Percentiles rank a stretch among this genome's conserved stretches.
Evolutionary conservation across 2,113 vertebrate genomes (phyloP).

Genomic region (Oryzias celebensis): DNA sequence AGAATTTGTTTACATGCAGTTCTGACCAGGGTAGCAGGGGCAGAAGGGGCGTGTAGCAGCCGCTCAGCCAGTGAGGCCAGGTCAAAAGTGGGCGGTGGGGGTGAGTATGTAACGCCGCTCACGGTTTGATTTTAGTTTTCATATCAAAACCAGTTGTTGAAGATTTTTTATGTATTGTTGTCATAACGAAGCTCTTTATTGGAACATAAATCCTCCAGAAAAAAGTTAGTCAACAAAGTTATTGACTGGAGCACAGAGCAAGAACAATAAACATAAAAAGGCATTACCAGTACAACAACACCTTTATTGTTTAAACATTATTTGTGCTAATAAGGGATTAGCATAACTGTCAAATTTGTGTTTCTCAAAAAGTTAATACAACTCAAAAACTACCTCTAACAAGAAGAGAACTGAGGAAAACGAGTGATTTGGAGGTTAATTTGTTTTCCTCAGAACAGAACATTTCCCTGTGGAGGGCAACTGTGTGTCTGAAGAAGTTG

Average conservation of each 20-base stretch:
- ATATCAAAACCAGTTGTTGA: slow-evolving; percentile 57
- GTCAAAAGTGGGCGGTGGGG: too few relatives aligned
- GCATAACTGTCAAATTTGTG: slow-evolving; percentile 13
- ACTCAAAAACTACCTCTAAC: slow-evolving; percentile 25
- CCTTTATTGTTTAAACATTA: neutral
- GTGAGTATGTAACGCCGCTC: too few relatives aligned
- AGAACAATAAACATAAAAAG: too few relatives aligned
- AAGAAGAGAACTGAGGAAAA: slow-evolving; percentile 42
- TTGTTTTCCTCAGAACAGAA: slow-evolving; percentile 45
- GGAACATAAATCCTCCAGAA: neutral
- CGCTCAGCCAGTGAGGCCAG: too few relatives aligned
- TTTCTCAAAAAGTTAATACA: slow-evolving; percentile 20
- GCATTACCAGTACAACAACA: neutral
- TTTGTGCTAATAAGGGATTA: slow-evolving; percentile 11
- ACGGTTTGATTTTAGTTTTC: slow-evolving; percentile 26
- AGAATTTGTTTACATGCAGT: too few relatives aligned
- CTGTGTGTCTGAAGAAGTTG: slow-evolving; percentile 32
- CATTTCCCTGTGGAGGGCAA: slow-evolving; percentile 33
- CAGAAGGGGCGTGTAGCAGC: too few relatives aligned
- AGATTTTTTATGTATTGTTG: slow-evolving; percentile 17
- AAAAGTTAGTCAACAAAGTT: neutral
- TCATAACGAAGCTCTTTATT: slow-evolving; percentile 4
- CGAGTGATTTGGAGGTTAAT: slow-evolving; percentile 46
- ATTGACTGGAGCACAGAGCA: neutral
- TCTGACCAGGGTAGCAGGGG: too few relatives aligned